Conservation (phyloP, 2,888 invertebrate species). For the Leptopterna dolabrata region DNA sequence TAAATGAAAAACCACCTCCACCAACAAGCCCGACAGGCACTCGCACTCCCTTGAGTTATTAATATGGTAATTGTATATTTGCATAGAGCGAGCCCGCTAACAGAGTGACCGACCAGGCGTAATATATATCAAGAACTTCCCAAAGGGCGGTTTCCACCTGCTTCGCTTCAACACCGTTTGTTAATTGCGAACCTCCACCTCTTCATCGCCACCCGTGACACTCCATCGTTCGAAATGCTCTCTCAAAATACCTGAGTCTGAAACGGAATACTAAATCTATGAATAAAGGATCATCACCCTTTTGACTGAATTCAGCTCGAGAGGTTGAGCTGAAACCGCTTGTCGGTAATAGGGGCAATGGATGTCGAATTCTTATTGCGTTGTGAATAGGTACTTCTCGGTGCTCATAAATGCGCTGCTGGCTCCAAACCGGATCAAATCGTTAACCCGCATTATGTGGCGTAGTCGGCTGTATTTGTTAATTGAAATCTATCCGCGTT, state of each 20-base stretch:
- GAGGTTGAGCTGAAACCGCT: neutral
- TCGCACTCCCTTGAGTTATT: slow-evolving; percentile 48
- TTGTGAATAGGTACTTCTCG: neutral
- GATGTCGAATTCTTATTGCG: neutral
- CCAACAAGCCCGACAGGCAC: slow-evolving; percentile 35
- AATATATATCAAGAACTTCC: slow-evolving; percentile 53
- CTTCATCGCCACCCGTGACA: neutral
- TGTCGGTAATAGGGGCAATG: neutral
- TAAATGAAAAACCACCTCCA: slow-evolving; percentile 42
- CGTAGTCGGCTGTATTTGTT: too few relatives aligned
- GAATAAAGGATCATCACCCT: slow-evolving; percentile 28
- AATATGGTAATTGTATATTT: slow-evolving; percentile 56
- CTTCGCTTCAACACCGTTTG: slow-evolving; percentile 52
- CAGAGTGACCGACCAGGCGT: slow-evolving; percentile 55
- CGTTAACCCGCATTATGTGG: neutral
- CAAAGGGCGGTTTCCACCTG: slow-evolving; percentile 49
- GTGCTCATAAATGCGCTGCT: neutral
- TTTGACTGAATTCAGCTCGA: neutral
- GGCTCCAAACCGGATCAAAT: neutral
- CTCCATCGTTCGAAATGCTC: slow-evolving; percentile 19
- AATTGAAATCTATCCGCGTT: too few relatives aligned
- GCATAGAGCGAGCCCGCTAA: slow-evolving; percentile 51
- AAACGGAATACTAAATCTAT: slow-evolving; percentile 46
- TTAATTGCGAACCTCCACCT: slow-evolving; percentile 41
- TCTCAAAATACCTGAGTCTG: slow-evolving; percentile 26